Evolutionary conservation across 2,113 vertebrate genomes (phyloP).

Genomic region (Apistogramma diplotaenia): DNA sequence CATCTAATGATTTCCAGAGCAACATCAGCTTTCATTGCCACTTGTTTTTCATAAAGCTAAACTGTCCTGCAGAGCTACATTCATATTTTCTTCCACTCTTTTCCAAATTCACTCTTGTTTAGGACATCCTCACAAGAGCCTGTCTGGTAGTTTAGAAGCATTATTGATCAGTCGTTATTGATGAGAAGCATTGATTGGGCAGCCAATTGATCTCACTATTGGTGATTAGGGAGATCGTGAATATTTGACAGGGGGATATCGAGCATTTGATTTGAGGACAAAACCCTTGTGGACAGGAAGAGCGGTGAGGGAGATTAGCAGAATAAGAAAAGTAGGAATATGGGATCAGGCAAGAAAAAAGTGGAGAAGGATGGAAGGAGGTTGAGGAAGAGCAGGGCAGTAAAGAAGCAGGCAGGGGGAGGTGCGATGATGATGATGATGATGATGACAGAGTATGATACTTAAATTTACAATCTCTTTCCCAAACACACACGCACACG

Average conservation of each 20-base stretch:
- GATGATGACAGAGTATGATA: too few species aligned
- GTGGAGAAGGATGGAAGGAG: background rate
- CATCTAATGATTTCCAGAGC: background rate
- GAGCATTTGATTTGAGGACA: constrained; percentile 31
- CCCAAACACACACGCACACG: too few species aligned
- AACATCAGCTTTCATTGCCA: background rate
- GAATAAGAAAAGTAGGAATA: background rate
- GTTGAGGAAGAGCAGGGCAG: background rate
- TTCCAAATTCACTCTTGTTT: background rate
- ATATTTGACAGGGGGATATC: constrained; percentile 63
- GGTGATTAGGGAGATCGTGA: constrained; percentile 67
- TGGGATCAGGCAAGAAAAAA: background rate
- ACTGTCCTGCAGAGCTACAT: accelerated
- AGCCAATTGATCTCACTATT: constrained; percentile 61
- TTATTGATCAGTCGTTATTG: constrained; percentile 63
- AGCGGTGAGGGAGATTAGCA: background rate
- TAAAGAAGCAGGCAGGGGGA: background rate
- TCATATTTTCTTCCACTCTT: background rate
- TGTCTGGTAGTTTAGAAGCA: constrained; percentile 28
- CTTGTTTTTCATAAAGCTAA: background rate
- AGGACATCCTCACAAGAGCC: constrained; percentile 32
- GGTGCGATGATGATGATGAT: too few species aligned
- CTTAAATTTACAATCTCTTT: too few species aligned
- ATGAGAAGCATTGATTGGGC: constrained; percentile 52
- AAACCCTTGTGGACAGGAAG: constrained; percentile 26